Base-by-base conservation (phyloP, 2,888 invertebrate genomes). In the Cyaniris semiargus region DNA sequence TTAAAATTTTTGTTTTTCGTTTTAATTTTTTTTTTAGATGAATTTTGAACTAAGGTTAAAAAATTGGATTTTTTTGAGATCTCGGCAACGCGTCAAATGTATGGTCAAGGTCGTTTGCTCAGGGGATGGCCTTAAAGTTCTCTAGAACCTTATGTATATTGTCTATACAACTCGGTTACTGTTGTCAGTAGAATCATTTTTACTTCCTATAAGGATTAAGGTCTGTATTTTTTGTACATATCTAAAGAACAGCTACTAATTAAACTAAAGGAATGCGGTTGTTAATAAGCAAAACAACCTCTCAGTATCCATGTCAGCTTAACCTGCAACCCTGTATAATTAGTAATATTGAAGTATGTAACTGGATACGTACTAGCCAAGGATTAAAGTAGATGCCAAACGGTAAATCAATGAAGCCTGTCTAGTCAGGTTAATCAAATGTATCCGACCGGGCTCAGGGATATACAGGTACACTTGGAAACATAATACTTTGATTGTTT, bases 341-440 rank as follows among this genome's bases (percentile, higher is more conserved):
- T 34, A 75, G 27, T 8, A 58, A 31, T 70, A 76, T 27, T 70
- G 60, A 70, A 80, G 79, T 81, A 82, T 79, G 84, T 83, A 84
- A 86, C 84, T 84, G 83, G 85, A 88, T 89, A 87, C 78, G 81
- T 81, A 83, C 87, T 85, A 83, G 85, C 83, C 82, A 81, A 85
- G 89, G 89, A 89, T 92, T 92, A 90, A 90, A 92, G 89, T 90
- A 88, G 88, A 91, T 89, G 85, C 90, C 89, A 87, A 89, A 90
- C 92, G 86, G 90, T 92, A 93, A 93, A 94, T 92, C 93, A 93
- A 93, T 93, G 90, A 87, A 90, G 90, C 88, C 88, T 89, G 93
- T 93, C 93, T 94, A 91, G 93, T 91, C 92, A 89, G 90, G 93
- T 93, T 93, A 94, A 93, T 93, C 93, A 93, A 94, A 93, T 91